phyloP scores from a whole-genome alignment of 2,797 vertebrate species.

The Alca torda region DNA sequence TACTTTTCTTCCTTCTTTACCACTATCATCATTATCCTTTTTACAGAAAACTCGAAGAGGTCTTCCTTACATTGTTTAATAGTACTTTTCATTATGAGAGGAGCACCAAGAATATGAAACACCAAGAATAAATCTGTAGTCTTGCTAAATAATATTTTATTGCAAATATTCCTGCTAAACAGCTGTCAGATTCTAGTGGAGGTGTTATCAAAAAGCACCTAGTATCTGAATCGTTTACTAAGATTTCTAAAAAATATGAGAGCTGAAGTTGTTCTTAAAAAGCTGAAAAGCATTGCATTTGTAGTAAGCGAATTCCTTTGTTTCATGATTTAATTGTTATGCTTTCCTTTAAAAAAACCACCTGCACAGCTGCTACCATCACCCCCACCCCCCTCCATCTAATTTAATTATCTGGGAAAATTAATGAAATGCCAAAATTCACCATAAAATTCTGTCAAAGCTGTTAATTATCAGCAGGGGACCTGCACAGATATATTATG shows the following conservation, averaged over 20 bases:
- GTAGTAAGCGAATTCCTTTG: background rate
- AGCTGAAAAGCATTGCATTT: background rate
- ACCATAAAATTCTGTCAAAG: background rate
- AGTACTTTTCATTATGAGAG: background rate
- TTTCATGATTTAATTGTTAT: background rate
- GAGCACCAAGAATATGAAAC: background rate
- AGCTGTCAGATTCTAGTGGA: background rate
- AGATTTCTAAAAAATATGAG: background rate
- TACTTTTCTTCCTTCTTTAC: background rate
- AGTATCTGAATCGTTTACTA: background rate
- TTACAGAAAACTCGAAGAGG: background rate
- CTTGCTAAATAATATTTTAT: background rate
- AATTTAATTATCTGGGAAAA: background rate
- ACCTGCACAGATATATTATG: background rate
- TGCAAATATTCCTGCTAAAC: too few relatives aligned
- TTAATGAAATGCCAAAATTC: background rate
- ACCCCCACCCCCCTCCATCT: rapidly evolving
- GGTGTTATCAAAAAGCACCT: background rate
- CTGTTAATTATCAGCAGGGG: background rate
- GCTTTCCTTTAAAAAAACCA: background rate
- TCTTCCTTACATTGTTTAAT: background rate
- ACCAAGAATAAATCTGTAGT: background rate
- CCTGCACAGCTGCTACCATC: background rate
- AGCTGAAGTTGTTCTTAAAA: background rate
- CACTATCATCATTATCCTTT: background rate